A percentile compares a stretch with the other conserved stretches of the same genome.
Conservation (phyloP, 2,888 invertebrate genomes). For the Leptinotarsa juncta region DNA sequence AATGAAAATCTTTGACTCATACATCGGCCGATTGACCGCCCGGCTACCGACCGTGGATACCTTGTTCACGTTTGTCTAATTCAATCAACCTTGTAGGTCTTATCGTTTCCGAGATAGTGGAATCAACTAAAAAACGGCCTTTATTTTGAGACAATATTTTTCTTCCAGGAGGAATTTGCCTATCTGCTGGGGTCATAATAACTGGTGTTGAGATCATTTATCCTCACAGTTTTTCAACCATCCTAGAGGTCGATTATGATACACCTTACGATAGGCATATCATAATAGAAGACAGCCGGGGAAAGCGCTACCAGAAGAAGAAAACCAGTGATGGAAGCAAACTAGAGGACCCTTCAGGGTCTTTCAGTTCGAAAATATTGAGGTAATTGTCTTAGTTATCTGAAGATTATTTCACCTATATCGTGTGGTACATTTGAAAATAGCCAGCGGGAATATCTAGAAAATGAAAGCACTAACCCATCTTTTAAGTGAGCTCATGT, state of each 20-base stretch:
- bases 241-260: constrained; percentile 92
- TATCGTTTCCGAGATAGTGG: too few species aligned
- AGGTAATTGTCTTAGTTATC: constrained; percentile 65
- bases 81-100: background rate
- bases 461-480: too few species aligned
- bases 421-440: too few species aligned
- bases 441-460: too few species aligned
- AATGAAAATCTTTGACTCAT: too few species aligned
- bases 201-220: constrained; percentile 86
- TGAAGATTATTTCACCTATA: too few species aligned
- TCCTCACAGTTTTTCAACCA: constrained; percentile 92
- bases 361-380: constrained; percentile 75
- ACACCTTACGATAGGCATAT: constrained; percentile 94
- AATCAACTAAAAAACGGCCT: too few species aligned
- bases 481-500: too few species aligned
- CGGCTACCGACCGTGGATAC: too few species aligned
- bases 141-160: background rate
- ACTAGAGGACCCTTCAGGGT: constrained; percentile 71
- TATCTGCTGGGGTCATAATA: constrained; percentile 83
- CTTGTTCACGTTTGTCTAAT: too few species aligned
- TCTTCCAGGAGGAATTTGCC: constrained; percentile 78
- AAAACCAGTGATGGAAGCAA: constrained; percentile 67
- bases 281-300: constrained; percentile 88
- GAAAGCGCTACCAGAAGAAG: constrained; percentile 74
- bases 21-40: too few species aligned